A percentile compares a stretch with the other conserved stretches of the same genome.
phyloP scores from a whole-genome alignment of 2,888 invertebrate species.

The Neoaliturus tenellus region DNA sequence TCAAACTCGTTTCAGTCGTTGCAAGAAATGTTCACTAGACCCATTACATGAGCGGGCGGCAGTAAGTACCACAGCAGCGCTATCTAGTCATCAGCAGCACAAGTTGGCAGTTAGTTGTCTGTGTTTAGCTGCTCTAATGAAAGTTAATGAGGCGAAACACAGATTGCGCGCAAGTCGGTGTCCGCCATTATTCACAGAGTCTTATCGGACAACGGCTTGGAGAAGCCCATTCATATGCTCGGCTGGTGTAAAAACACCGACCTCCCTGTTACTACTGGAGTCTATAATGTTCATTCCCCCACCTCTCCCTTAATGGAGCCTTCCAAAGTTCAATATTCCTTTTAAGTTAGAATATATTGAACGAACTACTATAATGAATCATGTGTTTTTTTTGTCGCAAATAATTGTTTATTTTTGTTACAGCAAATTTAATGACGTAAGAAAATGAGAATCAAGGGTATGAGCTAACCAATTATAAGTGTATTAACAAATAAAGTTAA shows the following conservation, averaged over 20 bases:
- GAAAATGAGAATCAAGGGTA: too few species aligned
- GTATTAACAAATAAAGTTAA: too few species aligned
- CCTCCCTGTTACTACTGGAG: neutral
- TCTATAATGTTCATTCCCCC: neutral
- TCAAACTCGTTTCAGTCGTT: too few species aligned
- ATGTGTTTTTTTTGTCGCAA: too few species aligned
- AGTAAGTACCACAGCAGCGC: neutral
- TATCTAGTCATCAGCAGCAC: constrained; percentile 13
- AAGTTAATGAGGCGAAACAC: constrained; percentile 65
- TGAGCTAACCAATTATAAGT: too few species aligned
- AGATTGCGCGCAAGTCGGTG: constrained; percentile 61
- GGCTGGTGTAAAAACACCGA: constrained; percentile 9
- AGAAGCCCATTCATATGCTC: constrained; percentile 44
- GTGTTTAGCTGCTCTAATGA: constrained; percentile 58
- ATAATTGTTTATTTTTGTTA: too few species aligned
- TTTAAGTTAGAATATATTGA: too few species aligned
- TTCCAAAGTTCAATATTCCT: too few species aligned
- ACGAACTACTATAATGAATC: too few species aligned
- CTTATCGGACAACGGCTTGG: constrained; percentile 22
- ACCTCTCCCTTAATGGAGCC: too few species aligned
- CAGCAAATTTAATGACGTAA: too few species aligned
- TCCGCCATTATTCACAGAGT: constrained; percentile 42
- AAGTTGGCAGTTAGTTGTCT: neutral
- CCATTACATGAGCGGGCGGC: neutral
- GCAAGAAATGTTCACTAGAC: too few species aligned